Percentiles rank a stretch among this genome's conserved stretches.
Conservation (phyloP, 2,888 invertebrate genomes). For the Nomada goodeniana region DNA sequence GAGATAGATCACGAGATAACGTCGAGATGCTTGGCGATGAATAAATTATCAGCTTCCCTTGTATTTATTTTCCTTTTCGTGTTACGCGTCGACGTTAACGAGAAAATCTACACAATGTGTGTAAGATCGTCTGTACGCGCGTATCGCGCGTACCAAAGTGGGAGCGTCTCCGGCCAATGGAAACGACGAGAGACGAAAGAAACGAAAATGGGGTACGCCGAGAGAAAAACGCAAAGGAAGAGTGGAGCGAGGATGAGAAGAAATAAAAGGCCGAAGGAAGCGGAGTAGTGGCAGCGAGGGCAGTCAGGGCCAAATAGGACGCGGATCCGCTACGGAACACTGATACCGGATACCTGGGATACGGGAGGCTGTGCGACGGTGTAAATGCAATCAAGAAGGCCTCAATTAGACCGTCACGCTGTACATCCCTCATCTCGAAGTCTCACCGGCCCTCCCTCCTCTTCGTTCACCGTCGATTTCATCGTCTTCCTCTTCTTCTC, state of each 20-base stretch:
- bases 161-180: background rate
- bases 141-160: background rate
- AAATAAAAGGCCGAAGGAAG: background rate
- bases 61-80: constrained; percentile 21
- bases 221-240: background rate
- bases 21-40: constrained; percentile 15
- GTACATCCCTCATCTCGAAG: constrained; percentile 80
- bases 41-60: constrained; percentile 19
- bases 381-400: constrained; percentile 83
- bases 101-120: constrained; percentile 33
- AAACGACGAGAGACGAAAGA: constrained; percentile 1
- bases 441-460: constrained; percentile 60
- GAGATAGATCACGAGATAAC: constrained; percentile 30
- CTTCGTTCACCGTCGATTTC: constrained; percentile 55
- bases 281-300: constrained; percentile 37
- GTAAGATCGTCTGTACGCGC: constrained; percentile 1
- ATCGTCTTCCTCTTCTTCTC: constrained; percentile 27
- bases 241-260: constrained; percentile 51
- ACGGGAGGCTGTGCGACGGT: constrained; percentile 78
- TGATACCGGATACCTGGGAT: constrained; percentile 69
- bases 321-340: constrained; percentile 62
- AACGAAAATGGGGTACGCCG: background rate
- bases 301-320: constrained; percentile 61
- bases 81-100: constrained; percentile 17
- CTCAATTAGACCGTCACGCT: constrained; percentile 83